phyloP scores from a whole-genome alignment of 2,888 invertebrate species.

The Antitype chi region DNA sequence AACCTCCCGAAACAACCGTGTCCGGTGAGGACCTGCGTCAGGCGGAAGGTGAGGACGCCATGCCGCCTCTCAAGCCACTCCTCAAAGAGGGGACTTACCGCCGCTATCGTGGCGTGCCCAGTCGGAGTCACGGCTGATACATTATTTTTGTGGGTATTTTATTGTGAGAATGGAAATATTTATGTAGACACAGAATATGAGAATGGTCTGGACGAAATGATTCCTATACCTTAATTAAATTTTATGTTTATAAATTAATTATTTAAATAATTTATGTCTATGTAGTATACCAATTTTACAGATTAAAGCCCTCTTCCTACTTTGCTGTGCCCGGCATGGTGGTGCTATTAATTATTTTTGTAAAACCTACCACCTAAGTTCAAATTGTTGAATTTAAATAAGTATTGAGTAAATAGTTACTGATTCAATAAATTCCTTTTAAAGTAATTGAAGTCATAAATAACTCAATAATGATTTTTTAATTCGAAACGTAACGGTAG shows the following conservation, averaged over 20 bases:
- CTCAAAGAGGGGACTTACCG: too few species aligned
- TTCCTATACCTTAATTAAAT: background rate
- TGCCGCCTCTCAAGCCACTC: too few species aligned
- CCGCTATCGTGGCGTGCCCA: too few species aligned
- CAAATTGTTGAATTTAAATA: background rate
- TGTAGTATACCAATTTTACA: background rate
- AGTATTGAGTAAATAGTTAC: background rate
- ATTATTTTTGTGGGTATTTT: slow-evolving; percentile 20
- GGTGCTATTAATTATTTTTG: background rate
- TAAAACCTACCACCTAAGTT: background rate
- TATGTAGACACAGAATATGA: background rate
- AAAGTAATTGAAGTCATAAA: background rate
- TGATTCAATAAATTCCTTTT: background rate
- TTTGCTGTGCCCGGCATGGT: background rate
- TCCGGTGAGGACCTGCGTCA: too few species aligned
- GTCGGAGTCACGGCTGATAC: background rate
- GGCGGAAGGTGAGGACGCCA: too few species aligned
- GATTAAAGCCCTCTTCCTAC: background rate
- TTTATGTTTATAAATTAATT: background rate
- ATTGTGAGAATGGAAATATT: slow-evolving; percentile 9
- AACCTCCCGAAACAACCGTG: too few species aligned
- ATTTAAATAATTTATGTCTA: background rate
- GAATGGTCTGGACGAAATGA: background rate
- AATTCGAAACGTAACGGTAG: background rate
- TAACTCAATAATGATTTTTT: background rate